Evolutionary conservation across 92 coral and sea anemone genomes (phyloP).

Genomic region (Palythoa grandis): DNA sequence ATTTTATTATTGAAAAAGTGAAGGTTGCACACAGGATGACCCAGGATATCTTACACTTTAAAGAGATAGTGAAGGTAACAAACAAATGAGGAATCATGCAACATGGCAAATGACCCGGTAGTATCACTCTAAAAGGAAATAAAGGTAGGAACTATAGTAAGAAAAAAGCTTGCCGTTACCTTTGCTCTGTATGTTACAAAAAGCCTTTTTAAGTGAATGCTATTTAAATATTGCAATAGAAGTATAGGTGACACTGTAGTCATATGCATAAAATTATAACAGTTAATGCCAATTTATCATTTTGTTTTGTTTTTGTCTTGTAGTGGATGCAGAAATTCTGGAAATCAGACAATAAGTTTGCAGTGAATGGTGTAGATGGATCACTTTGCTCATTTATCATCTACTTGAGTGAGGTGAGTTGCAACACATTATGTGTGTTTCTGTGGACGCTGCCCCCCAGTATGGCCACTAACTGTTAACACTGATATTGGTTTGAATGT

Average conservation of each 20-base stretch:
- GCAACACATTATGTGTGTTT: neutral
- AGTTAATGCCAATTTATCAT: neutral
- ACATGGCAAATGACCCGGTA: no score
- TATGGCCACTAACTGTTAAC: neutral
- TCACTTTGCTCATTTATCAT: slow-evolving; percentile 50
- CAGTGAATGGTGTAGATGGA: slow-evolving; percentile 57
- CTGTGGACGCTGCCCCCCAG: neutral
- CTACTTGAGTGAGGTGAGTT: slow-evolving; percentile 55
- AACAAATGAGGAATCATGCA: no score
- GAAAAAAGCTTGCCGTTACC: no score
- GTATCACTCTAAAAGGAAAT: no score
- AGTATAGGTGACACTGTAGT: neutral
- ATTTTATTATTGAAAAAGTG: no score
- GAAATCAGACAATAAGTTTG: slow-evolving; percentile 54
- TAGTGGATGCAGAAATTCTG: slow-evolving; percentile 58
- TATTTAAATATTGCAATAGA: neutral
- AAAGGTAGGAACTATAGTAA: no score
- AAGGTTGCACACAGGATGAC: no score
- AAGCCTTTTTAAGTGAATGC: no score
- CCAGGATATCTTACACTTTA: no score
- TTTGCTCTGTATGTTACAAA: no score
- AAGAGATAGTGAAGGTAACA: no score
- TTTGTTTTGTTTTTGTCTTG: neutral
- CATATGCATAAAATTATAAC: neutral
- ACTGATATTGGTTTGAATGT: no score